These are phyloP conservation scores for Crotalus tigris DNA, from an alignment of 2,113 vertebrate genomes.

Conservation along the genomic window DNA sequence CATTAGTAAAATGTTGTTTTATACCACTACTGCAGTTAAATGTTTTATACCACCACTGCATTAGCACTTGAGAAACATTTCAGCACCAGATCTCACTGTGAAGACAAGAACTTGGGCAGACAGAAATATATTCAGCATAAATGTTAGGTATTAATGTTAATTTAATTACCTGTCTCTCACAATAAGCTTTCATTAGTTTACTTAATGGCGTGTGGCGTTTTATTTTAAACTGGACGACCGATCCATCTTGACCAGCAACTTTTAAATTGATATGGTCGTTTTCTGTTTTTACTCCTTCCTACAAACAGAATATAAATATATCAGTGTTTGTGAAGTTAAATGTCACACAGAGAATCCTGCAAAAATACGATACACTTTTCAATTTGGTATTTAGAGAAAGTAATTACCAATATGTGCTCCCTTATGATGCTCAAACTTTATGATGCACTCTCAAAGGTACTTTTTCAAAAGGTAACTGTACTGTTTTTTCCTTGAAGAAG, in stretches of 20 bases:
- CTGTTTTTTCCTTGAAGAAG: not conserved
- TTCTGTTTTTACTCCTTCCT: constrained; percentile 90
- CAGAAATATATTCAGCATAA: not conserved
- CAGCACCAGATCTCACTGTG: not conserved
- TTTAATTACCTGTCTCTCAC: constrained; percentile 85
- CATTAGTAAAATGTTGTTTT: not conserved
- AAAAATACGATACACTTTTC: not conserved
- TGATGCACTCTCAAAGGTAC: not conserved
- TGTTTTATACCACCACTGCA: not conserved
- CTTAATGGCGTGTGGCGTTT: constrained; percentile 90
- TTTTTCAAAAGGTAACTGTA: not conserved
- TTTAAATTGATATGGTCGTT: constrained; percentile 94
- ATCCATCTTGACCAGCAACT: constrained; percentile 90
- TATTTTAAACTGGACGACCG: constrained; percentile 92
- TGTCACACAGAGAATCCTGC: not conserved
- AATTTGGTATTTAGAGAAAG: not conserved
- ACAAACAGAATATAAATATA: not conserved
- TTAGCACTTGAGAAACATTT: not conserved
- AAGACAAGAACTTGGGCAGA: not conserved
- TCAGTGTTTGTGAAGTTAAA: not conserved
- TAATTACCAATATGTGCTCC: not conserved
- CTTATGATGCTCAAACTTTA: not conserved
- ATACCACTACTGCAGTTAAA: not conserved
- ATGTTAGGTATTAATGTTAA: not conserved
- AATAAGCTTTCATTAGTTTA: constrained; percentile 96